These are phyloP conservation scores for Sylvilagus bachmani DNA, from an alignment of 2,113 vertebrate species.

Conservation along the genomic window DNA sequence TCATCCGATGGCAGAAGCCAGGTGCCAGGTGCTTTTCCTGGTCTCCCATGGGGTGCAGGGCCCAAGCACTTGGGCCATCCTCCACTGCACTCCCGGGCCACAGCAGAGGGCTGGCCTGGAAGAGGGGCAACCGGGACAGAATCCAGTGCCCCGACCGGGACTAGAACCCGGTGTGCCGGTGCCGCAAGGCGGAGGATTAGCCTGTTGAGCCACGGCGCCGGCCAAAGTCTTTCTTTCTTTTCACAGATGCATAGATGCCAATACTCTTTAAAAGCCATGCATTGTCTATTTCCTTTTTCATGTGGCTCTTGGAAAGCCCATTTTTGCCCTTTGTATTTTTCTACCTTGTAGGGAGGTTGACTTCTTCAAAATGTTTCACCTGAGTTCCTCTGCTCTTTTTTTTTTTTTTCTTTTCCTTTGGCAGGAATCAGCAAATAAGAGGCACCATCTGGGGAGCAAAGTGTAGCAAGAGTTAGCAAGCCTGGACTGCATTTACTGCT, in stretches of 20 bases:
- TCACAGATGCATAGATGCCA: not conserved
- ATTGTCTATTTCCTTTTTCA: not conserved
- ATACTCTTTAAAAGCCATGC: not conserved
- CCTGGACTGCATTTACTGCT: not conserved
- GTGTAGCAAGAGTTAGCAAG: not conserved
- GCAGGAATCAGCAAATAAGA: not conserved
- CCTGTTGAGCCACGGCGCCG: too few species aligned
- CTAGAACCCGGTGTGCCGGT: too few species aligned
- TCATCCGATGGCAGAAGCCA: too few species aligned
- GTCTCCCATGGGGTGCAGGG: too few species aligned
- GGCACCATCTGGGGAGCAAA: not conserved
- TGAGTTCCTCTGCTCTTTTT: not conserved
- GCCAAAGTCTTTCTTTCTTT: too few species aligned
- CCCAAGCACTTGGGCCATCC: too few species aligned
- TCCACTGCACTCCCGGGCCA: too few species aligned
- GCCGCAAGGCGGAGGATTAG: too few species aligned
- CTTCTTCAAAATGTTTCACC: not conserved
- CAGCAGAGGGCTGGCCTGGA: too few species aligned
- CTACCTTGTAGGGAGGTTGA: not conserved
- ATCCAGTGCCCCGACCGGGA: too few species aligned
- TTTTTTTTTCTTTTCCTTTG: not conserved
- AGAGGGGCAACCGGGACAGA: too few species aligned
- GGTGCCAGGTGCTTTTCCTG: too few species aligned
- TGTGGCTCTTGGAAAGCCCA: not conserved
- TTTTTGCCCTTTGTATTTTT: not conserved